Conservation (phyloP, 2,888 invertebrate genomes). For the Deilephila elpenor region DNA sequence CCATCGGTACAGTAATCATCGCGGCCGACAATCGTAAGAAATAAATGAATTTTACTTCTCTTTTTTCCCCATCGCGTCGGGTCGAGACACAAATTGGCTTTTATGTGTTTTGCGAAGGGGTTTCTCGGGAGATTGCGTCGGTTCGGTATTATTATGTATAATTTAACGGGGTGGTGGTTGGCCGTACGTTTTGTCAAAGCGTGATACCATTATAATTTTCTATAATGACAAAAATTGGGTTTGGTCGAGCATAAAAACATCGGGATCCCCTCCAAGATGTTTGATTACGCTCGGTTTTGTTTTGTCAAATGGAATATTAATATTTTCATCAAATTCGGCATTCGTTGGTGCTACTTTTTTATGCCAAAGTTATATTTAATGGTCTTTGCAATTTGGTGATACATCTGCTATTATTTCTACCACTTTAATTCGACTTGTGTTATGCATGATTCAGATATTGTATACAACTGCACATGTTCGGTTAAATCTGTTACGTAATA, state of each 20-base stretch:
- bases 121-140: conserved; percentile 54
- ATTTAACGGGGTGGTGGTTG: conserved; percentile 58
- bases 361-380: conserved; percentile 12
- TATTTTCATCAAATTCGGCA: conserved; percentile 16
- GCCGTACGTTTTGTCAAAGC: conserved; percentile 58
- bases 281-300: conserved; percentile 32
- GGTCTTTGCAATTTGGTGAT: neutral
- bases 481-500: too few species aligned
- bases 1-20: conserved; percentile 63
- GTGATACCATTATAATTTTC: conserved; percentile 51
- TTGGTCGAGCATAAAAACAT: conserved; percentile 27
- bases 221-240: conserved; percentile 32
- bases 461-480: too few species aligned
- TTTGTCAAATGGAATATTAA: conserved; percentile 31
- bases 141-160: conserved; percentile 63
- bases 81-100: conserved; percentile 63
- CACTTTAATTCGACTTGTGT: too few species aligned
- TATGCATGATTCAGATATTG: too few species aligned
- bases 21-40: conserved; percentile 73
- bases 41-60: conserved; percentile 69
- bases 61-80: conserved; percentile 50
- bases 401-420: too few species aligned
- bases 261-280: neutral
- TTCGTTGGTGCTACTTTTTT: conserved; percentile 12
- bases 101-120: conserved; percentile 71